Percentiles rank a stretch among this genome's conserved stretches.
Conservation (phyloP, 1,140 invertebrate species). For the Lamellibrachia luymesi region DNA sequence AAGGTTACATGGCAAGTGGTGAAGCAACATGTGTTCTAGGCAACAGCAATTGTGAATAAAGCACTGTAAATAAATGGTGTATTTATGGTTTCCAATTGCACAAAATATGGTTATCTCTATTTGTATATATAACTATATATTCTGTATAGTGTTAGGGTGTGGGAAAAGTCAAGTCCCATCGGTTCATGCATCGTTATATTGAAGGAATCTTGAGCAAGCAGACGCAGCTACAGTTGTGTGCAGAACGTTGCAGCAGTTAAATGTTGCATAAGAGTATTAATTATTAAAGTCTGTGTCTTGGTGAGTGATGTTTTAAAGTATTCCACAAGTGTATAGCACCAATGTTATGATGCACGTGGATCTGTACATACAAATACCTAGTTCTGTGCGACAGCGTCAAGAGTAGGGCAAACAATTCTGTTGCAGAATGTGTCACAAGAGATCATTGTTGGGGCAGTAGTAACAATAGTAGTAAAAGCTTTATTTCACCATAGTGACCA, state of each 20-base stretch:
- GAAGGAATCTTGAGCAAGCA: background rate
- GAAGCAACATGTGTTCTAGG: background rate
- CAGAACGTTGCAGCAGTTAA: background rate
- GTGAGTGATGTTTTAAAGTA: background rate
- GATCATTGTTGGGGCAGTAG: background rate
- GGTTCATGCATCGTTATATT: background rate
- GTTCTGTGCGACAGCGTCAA: background rate
- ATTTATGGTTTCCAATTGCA: conserved; percentile 1
- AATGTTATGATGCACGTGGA: background rate
- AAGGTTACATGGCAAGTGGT: background rate
- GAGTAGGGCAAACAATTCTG: background rate
- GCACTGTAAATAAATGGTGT: background rate
- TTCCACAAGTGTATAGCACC: background rate
- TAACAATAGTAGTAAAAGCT: too few relatives aligned
- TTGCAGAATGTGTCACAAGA: background rate
- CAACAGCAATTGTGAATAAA: background rate
- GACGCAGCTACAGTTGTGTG: background rate
- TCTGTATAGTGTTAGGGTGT: background rate
- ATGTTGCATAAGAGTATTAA: background rate
- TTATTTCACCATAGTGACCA: too few relatives aligned
- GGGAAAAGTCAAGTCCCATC: background rate
- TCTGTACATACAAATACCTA: background rate
- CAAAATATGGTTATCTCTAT: background rate
- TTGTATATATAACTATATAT: background rate
- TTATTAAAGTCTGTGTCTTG: background rate